Base-by-base conservation (phyloP, 2,797 vertebrate species). In the Clamator glandarius region DNA sequence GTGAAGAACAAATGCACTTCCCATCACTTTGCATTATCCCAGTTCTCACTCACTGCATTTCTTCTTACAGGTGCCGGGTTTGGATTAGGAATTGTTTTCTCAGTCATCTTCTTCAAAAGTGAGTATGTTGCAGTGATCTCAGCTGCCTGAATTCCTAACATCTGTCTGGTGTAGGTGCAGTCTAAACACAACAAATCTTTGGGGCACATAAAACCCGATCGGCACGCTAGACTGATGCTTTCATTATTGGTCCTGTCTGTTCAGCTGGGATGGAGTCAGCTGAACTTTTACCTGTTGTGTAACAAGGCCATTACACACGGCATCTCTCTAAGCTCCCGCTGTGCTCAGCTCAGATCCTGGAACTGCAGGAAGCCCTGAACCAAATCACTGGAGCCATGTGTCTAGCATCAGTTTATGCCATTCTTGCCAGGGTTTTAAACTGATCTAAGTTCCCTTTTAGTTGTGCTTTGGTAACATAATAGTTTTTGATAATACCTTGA, bases 61-160 rank as follows among this genome's bases (percentile, higher is more conserved):
- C 51, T 92, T 52, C 96, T 95, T 96, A 48, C 97, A 99, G 99
- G 97, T 87, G 98, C 98, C 69, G 99, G 99, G 84, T 98, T 99
- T 14, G 98, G 98, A 52, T 95, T 99, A 92, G 99, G 99, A 91
- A 89, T 99, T 42, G 96, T 98, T 95, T 98, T 99, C 95, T 99
- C 99, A 15, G 97, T 99, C 84, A 97, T 99, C 84, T 97, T 98
- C 98, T 99, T 99, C 95, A 99, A 99, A 98, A 98, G 98, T 99
- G 97, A 99, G 99, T 98, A 44, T 28, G 8, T 13, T 36, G 41
- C 28, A 28, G 35, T 67, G 4, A 44, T 31, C 36, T 31, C 63
- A 35, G 0, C 63, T 64, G 67, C 75, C 82, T 67, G n/a, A 15
- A 20, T 84, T 36, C 42, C 24, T 52, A 4, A 18, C 42, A 70